Evolutionary conservation across 2,797 vertebrate genomes (phyloP), one percentile per base, ranked within the genome.

Genomic region (Xyrichtys novacula): DNA sequence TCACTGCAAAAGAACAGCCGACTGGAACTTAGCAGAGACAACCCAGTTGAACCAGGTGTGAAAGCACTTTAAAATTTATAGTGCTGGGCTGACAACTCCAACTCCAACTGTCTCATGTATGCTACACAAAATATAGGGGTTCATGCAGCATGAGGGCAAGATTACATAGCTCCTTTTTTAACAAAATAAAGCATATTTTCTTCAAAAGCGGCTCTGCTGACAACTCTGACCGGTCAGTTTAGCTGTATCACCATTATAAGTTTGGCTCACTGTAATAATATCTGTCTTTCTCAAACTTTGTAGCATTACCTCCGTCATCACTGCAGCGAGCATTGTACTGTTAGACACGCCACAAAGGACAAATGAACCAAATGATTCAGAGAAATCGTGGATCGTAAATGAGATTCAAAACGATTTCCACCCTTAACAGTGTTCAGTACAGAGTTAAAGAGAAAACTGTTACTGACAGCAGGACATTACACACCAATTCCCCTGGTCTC

Each of bases 401-500:
- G 84, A 87, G 75, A 89, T 86, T 85, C 78, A 85, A 84, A 84
- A 76, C 50, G 65, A 85, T 85, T 80, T 82, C 60, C 72, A 44
- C 53, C 82, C 67, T 85, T 90, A 91, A 81, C 78, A 49, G 74
- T 63, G 81, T 85, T 90, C 64, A 77, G 73, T 79, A 75, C 65
- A 66, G 81, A 89, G 88, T 93, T 92, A 91, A 91, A 89, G 73
- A 74, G 82, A 85, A 93, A 91, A 92, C 72, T 82, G 80, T 88
- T 88, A 89, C 84, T 92, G 93, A 93, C 92, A 93, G 86, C 80
- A 88, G 89, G 90, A 90, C 91, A 92, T 93, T 93, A 91, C 85
- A 81, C 82, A 90, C 88, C 85, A 85, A 90, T 92, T 90, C 85
- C 88, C 90, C 73, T 69, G 84, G 76, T 81, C 85, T 77, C 77